A percentile compares a stretch with the other conserved stretches of the same genome.
Evolutionary conservation across 2,113 vertebrate genomes (phyloP).

Genomic region (Protobothrops flavoviridis): DNA sequence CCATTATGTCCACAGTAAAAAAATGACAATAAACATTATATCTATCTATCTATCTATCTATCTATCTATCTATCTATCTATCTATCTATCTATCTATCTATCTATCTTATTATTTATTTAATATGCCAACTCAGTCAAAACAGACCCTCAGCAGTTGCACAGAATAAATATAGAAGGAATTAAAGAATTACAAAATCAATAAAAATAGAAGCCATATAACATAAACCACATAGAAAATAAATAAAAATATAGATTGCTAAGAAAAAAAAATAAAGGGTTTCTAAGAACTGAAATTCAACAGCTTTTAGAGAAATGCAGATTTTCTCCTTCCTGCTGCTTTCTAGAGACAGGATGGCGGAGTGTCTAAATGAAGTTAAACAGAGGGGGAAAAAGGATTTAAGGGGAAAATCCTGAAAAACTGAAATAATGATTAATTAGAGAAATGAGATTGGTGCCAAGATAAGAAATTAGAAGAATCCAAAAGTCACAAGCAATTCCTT

Average conservation of each 20-base stretch:
- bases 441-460: background rate
- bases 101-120: background rate
- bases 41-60: no score
- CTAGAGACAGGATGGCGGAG: background rate
- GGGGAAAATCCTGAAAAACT: background rate
- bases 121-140: background rate
- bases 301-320: background rate
- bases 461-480: background rate
- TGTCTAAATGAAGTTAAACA: background rate
- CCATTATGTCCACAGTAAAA: no score
- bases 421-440: background rate
- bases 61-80: no score
- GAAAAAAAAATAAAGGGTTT: background rate
- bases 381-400: background rate
- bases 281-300: background rate
- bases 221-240: background rate
- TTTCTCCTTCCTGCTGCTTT: background rate
- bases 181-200: background rate
- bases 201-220: background rate
- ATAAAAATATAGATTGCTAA: background rate
- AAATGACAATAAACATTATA: no score
- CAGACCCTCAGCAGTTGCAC: background rate
- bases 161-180: background rate
- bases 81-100: no score
- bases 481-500: background rate